Evolutionary conservation across 2,888 invertebrate genomes (phyloP), one percentile per base, ranked within the genome.

Genomic region (Argyresthia goedartella): DNA sequence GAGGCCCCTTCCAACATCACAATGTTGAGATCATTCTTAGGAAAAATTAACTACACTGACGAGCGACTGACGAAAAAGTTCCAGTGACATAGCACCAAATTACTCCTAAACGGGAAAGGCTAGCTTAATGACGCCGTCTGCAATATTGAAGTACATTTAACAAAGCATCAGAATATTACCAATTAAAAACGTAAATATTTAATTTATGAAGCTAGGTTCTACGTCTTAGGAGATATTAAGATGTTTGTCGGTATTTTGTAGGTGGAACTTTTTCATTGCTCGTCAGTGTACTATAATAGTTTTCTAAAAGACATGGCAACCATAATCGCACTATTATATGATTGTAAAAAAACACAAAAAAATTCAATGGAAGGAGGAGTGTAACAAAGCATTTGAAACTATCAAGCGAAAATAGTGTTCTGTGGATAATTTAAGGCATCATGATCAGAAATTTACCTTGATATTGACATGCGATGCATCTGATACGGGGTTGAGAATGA

Each of bases 301-400:
- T 54, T 54, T 39, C 47, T 54, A 15, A 46, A 52, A 50, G 36
- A 54, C 25, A 52, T 54, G 54, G 52, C 54, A 42, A 47, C 34
- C 6, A 52, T 43, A 13, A 43, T 52, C 14, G 45, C 39, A 49
- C 52, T 52, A 44, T 13, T 52, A 7, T 52, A 55, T 51, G 48
- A 55, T 3, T 55, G 52, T 47, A 35, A 43, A 34, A 47, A 36
- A 39, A 54, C n/a, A n/a, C n/a, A 39, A 35, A 36, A 47, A 11
- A 16, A 52, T 55, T 48, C 9, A 8, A 11, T 53, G 51, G 51
- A 53, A 47, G 4, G 14, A 43, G n/a, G 45, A 51, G 14, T 55
- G 55, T 49, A 14, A 53, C 16, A 45, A 16, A 4, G 36, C 52
- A 39, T 55, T 55, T 42, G 2, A 49, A 13, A 9, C 15, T 9